Percentiles rank a stretch among this genome's conserved stretches.
These are phyloP conservation scores for Ctenoplectra terminalis DNA, from an alignment of 1,140 invertebrate species.

Conservation along the genomic window DNA sequence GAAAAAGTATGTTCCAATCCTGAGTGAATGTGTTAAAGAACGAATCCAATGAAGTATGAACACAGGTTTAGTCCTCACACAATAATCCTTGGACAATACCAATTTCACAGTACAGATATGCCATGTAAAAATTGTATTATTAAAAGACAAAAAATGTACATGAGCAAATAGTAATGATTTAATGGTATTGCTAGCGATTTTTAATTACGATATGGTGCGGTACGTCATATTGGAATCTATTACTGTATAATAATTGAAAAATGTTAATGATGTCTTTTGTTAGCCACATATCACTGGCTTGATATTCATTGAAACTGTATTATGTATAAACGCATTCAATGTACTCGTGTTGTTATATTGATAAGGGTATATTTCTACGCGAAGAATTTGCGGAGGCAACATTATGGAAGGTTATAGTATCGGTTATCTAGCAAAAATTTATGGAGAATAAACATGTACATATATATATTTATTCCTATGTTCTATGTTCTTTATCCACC, in stretches of 20 bases:
- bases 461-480: constrained; percentile 16
- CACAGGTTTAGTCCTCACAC: constrained; percentile 1
- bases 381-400: constrained; percentile 26
- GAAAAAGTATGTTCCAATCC: constrained; percentile 33
- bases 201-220: constrained; percentile 4
- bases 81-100: constrained; percentile 8
- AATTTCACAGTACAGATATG: neutral
- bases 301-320: constrained; percentile 1
- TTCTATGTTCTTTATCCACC: neutral
- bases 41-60: constrained; percentile 27
- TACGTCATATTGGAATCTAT: constrained; percentile 11
- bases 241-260: constrained; percentile 13
- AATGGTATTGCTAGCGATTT: neutral
- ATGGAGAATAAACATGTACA: constrained; percentile 59
- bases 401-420: constrained; percentile 30
- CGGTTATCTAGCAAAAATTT: constrained; percentile 39
- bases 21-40: constrained; percentile 33
- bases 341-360: constrained; percentile 41
- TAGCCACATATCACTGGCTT: neutral
- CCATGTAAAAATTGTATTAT: constrained; percentile 8
- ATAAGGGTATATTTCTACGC: constrained; percentile 3
- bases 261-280: constrained; percentile 16
- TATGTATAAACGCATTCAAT: constrained; percentile 43
- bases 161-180: neutral
- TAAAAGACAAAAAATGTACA: neutral